A percentile compares a stretch with the other conserved stretches of the same genome.
Evolutionary conservation across 2,113 vertebrate genomes (phyloP).

Genomic region (Tachysurus vachellii): DNA sequence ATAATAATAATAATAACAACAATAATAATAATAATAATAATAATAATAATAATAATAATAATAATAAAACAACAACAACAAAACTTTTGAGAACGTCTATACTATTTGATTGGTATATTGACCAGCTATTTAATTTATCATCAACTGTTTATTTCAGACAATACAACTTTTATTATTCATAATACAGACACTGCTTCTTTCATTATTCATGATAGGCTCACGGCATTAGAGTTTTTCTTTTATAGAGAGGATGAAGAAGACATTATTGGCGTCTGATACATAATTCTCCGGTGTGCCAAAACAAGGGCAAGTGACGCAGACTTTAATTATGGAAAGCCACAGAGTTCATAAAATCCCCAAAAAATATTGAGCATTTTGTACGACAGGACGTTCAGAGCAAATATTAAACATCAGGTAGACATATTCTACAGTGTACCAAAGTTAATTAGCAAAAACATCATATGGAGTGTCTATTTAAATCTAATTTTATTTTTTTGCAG

Average conservation of each 20-base stretch:
- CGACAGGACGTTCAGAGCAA: too few species aligned
- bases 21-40: too few species aligned
- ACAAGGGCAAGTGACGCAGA: conserved; percentile 13
- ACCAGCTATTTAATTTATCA: conserved; percentile 20
- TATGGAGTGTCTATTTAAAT: not conserved
- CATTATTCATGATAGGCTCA: conserved; percentile 40
- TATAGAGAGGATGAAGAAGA: not conserved
- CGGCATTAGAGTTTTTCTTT: not conserved
- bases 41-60: too few species aligned
- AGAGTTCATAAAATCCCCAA: not conserved
- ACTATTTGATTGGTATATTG: not conserved
- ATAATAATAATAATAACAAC: too few species aligned
- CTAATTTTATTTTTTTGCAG: not conserved
- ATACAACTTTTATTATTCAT: conserved; percentile 39
- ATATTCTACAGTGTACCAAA: not conserved
- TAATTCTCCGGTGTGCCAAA: not conserved
- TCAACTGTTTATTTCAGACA: conserved; percentile 32
- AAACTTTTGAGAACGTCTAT: not conserved
- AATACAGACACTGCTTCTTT: conserved; percentile 32
- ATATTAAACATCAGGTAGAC: not conserved
- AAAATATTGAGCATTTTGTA: not conserved
- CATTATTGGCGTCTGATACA: not conserved
- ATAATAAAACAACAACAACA: too few species aligned
- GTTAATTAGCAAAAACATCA: not conserved
- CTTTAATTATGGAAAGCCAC: not conserved